Evolutionary conservation across 2,113 vertebrate species (phyloP).

Genomic region (Aleadryas rufinucha): DNA sequence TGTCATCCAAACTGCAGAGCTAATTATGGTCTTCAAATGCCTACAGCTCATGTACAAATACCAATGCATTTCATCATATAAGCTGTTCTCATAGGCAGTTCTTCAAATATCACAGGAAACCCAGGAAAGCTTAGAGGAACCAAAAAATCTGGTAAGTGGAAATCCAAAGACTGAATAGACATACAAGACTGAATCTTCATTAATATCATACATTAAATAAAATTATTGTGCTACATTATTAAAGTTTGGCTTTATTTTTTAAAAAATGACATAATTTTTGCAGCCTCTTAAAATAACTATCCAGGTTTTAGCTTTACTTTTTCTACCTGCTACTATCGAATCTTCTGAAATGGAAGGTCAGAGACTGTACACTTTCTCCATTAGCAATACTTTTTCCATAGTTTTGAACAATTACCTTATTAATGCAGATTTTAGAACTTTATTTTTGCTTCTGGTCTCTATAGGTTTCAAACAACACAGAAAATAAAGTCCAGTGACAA

Average conservation of each 20-base stretch:
- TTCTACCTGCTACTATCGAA: neutral
- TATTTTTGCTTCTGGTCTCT: neutral
- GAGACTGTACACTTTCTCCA: neutral
- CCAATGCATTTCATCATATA: neutral
- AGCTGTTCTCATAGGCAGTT: neutral
- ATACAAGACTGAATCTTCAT: neutral
- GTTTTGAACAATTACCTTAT: neutral
- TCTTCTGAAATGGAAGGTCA: constrained; percentile 45
- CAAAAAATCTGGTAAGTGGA: neutral
- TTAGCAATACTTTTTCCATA: constrained; percentile 13
- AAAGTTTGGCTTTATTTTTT: neutral
- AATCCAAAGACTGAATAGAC: neutral
- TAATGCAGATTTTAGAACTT: neutral
- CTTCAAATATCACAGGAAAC: neutral
- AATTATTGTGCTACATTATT: neutral
- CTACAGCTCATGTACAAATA: rapidly evolving
- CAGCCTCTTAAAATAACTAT: neutral
- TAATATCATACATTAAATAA: neutral
- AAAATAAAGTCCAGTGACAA: constrained; percentile 51
- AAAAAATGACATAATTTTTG: neutral
- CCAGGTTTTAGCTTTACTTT: neutral
- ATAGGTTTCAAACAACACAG: neutral
- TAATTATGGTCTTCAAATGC: neutral
- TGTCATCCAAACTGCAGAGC: neutral
- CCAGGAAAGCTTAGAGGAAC: neutral